Evolutionary conservation across 2,888 invertebrate genomes (phyloP).

Genomic region (Troglohyphantes excavatus): DNA sequence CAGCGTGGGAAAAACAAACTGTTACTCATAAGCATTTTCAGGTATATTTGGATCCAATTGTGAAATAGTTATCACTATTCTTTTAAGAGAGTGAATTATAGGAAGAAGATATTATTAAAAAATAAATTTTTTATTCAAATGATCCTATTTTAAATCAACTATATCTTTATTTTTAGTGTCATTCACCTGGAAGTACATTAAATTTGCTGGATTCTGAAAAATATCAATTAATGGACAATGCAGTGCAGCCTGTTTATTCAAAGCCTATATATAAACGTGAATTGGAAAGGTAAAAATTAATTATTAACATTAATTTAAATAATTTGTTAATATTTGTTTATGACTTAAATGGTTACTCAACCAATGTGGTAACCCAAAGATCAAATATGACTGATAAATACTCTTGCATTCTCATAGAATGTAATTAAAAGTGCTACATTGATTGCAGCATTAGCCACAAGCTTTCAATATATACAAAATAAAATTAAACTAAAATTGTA

Average conservation of each 20-base stretch:
- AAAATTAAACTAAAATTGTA: too few species aligned
- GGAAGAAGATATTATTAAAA: background rate
- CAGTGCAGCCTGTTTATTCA: conserved; percentile 89
- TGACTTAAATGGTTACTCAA: too few species aligned
- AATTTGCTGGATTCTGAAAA: conserved; percentile 83
- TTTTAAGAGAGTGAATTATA: too few species aligned
- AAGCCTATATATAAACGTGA: conserved; percentile 88
- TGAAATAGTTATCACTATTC: too few species aligned
- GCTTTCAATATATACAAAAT: too few species aligned
- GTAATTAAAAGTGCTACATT: too few species aligned
- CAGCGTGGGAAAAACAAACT: conserved; percentile 89
- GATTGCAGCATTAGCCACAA: too few species aligned
- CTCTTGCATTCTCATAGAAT: too few species aligned
- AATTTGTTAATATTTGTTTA: too few species aligned
- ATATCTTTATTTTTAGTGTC: conserved; percentile 77
- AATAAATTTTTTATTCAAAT: background rate
- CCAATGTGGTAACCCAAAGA: too few species aligned
- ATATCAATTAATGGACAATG: conserved; percentile 93
- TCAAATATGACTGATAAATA: too few species aligned
- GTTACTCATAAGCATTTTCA: conserved; percentile 86
- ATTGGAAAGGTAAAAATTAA: conserved; percentile 85
- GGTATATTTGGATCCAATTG: conserved; percentile 53
- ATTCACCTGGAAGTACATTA: conserved; percentile 75
- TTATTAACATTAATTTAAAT: too few species aligned
- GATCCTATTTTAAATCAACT: background rate